These are phyloP conservation scores for Illadopsis cleaveri DNA, from an alignment of 2,113 vertebrate genomes.

Conservation along the genomic window DNA sequence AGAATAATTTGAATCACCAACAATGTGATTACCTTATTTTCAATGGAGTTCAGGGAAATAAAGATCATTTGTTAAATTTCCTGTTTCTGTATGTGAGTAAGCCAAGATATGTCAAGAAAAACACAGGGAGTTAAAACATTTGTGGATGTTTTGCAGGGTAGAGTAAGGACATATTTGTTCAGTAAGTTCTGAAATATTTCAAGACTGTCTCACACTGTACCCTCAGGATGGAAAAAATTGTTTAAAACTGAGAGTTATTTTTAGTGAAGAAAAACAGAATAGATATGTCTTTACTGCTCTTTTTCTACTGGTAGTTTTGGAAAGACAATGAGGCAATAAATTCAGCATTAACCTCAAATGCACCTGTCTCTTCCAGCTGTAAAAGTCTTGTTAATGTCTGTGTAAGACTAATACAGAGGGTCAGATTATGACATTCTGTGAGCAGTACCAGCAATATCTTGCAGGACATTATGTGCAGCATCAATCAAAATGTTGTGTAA, in stretches of 20 bases:
- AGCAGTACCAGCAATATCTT: not conserved
- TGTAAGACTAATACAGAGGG: not conserved
- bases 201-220: not conserved
- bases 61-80: not conserved
- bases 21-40: not conserved
- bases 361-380: not conserved
- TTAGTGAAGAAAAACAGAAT: not conserved
- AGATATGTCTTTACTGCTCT: not conserved
- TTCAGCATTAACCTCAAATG: not conserved
- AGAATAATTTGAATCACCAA: not conserved
- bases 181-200: not conserved
- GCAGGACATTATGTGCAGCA: not conserved
- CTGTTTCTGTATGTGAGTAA: not conserved
- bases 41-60: not conserved
- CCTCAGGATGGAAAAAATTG: not conserved
- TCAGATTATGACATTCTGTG: not conserved
- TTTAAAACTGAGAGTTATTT: not conserved
- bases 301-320: not conserved
- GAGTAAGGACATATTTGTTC: constrained; percentile 9
- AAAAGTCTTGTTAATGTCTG: not conserved
- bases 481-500: not conserved
- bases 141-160: not conserved
- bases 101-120: not conserved
- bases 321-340: not conserved
- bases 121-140: not conserved